Conservation (phyloP, 2,113 vertebrate species). For the Mellivora capensis region DNA sequence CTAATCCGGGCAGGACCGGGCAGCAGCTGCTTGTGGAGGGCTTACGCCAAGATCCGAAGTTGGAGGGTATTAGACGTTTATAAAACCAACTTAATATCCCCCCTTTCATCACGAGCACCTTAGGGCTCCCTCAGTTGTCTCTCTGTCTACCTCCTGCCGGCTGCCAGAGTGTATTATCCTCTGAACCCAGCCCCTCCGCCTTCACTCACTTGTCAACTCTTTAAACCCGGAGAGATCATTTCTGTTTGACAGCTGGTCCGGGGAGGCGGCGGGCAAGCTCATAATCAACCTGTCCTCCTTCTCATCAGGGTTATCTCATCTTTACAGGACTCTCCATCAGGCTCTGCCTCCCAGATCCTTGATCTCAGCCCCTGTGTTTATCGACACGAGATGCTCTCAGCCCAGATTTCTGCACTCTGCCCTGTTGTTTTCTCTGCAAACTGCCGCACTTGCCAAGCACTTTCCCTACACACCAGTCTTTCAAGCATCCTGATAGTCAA, state of each 20-base stretch:
- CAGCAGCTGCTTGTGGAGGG: accelerated
- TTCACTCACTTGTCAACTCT: background rate
- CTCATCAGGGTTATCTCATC: background rate
- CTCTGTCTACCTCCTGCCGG: accelerated
- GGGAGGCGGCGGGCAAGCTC: too few relatives aligned
- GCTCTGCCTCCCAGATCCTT: background rate
- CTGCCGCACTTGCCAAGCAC: too few relatives aligned
- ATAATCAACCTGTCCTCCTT: background rate
- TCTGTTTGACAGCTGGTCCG: background rate
- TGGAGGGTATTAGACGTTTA: accelerated
- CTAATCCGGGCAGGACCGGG: background rate
- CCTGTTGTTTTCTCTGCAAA: background rate
- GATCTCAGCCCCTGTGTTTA: background rate
- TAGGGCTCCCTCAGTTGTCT: background rate
- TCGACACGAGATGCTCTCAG: accelerated
- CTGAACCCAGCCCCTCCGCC: too few relatives aligned
- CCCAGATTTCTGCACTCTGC: accelerated
- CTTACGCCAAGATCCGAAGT: accelerated
- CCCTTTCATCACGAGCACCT: background rate
- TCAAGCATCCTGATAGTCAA: background rate
- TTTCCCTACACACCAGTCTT: background rate
- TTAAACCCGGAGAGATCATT: background rate
- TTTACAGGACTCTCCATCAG: accelerated
- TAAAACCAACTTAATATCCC: background rate
- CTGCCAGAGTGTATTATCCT: accelerated